Evolutionary conservation across 2,113 vertebrate species (phyloP).

Genomic region (Podarcis raffonei): DNA sequence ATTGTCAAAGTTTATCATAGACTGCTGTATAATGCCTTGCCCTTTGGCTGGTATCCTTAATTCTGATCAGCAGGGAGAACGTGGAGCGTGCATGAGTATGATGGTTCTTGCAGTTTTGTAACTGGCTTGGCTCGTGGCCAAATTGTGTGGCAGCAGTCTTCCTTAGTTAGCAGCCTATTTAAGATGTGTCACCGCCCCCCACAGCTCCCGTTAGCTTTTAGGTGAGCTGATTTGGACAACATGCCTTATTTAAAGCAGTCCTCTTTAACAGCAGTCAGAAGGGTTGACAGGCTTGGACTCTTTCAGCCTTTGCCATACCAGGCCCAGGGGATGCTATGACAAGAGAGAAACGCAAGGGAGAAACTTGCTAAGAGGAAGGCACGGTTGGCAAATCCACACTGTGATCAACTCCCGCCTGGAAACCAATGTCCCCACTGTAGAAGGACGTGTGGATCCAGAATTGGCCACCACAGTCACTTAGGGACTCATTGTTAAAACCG

Average conservation of each 20-base stretch:
- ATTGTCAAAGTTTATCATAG: constrained; percentile 8
- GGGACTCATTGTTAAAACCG: too few relatives aligned
- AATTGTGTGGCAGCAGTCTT: neutral
- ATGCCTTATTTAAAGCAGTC: neutral
- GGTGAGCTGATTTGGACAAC: neutral
- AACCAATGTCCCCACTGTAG: too few relatives aligned
- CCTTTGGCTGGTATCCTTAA: neutral
- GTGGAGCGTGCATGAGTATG: neutral
- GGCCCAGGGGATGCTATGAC: neutral
- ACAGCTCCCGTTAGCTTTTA: neutral
- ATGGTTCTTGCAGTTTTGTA: neutral
- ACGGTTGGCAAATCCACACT: too few relatives aligned
- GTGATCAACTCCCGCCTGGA: too few relatives aligned
- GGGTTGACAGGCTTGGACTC: constrained; percentile 69
- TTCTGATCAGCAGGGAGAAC: neutral
- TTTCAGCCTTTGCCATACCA: constrained; percentile 63
- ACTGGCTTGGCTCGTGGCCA: neutral
- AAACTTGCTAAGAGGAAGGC: neutral
- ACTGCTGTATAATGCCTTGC: neutral
- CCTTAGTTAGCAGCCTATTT: neutral
- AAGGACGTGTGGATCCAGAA: too few relatives aligned
- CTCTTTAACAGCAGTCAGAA: constrained; percentile 69
- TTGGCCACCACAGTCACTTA: too few relatives aligned
- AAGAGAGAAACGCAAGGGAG: neutral
- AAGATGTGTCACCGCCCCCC: neutral